phyloP scores from a whole-genome alignment of 2,888 invertebrate species.

The Fissipunctia ypsillon region DNA sequence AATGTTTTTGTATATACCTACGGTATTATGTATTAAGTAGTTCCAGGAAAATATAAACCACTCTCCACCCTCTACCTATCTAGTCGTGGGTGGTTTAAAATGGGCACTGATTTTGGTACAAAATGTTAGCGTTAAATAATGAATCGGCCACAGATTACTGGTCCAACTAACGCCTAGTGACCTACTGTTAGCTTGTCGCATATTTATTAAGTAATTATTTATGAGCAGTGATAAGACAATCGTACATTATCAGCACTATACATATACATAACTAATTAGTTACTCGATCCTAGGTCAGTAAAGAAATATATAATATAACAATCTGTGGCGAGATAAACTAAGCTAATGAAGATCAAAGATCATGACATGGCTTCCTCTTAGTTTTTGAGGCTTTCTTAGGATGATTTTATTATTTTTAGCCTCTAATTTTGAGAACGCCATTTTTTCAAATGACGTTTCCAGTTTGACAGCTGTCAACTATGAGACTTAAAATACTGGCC shows the following conservation, averaged over 20 bases:
- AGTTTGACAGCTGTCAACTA: conserved; percentile 21
- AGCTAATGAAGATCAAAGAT: conserved; percentile 13
- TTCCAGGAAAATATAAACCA: background rate
- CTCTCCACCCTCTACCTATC: no score
- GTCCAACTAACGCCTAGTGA: background rate
- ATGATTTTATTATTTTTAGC: background rate
- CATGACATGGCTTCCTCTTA: background rate
- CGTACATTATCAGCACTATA: conserved; percentile 25
- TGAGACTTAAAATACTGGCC: background rate
- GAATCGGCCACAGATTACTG: background rate
- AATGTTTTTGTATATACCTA: background rate
- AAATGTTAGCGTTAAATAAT: background rate
- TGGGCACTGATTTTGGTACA: background rate
- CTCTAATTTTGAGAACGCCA: background rate
- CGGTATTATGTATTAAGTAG: background rate
- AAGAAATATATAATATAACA: conserved; percentile 13
- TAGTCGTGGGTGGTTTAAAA: background rate
- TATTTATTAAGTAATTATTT: conserved; percentile 7
- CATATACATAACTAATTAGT: conserved; percentile 38
- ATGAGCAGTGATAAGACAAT: conserved; percentile 6
- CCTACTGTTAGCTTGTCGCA: background rate
- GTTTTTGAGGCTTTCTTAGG: background rate
- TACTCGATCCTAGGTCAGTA: conserved; percentile 33
- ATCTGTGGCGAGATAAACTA: conserved; percentile 11
- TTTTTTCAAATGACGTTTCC: background rate